Evolutionary conservation across 92 coral and sea anemone genomes (phyloP).

Genomic region (Epizoanthus ramosus): DNA sequence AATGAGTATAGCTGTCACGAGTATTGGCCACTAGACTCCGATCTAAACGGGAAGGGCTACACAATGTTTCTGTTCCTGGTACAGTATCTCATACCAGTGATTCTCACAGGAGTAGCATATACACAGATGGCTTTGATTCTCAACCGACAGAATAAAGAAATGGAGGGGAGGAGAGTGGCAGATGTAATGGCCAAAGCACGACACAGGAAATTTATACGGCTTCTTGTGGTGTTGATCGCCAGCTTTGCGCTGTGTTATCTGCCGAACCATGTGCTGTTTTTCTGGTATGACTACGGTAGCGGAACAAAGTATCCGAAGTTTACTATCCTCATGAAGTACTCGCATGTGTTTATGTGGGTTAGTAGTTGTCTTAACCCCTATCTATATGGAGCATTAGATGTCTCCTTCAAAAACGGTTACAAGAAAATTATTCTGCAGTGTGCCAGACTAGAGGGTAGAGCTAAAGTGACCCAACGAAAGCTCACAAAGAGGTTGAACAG

Average conservation of each 20-base stretch:
- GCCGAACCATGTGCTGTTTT: conserved; percentile 91
- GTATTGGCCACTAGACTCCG: conserved; percentile 56
- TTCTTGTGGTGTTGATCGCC: conserved; percentile 81
- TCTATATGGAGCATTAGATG: conserved; percentile 94
- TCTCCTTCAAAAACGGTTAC: conserved; percentile 81
- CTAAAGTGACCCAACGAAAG: conserved; percentile 73
- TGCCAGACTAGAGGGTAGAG: conserved; percentile 79
- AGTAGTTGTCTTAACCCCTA: conserved; percentile 94
- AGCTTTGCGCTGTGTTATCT: conserved; percentile 94
- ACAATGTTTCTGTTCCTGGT: conserved; percentile 78
- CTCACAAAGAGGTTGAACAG: conserved; percentile 66
- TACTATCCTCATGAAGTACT: conserved; percentile 87
- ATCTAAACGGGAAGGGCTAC: conserved; percentile 65
- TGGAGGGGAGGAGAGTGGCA: conserved; percentile 69
- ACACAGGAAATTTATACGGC: conserved; percentile 86
- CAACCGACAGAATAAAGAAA: conserved; percentile 65
- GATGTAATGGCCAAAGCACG: conserved; percentile 68
- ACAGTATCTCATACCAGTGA: conserved; percentile 74
- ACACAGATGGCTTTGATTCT: conserved; percentile 81
- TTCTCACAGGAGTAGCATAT: conserved; percentile 78
- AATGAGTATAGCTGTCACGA: conserved; percentile 85
- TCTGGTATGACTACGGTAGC: conserved; percentile 92
- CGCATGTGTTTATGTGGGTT: conserved; percentile 92
- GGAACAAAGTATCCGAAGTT: conserved; percentile 82
- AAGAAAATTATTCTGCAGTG: conserved; percentile 74